These are phyloP conservation scores for Varecia variegata DNA, from an alignment of 2,797 vertebrate genomes.

Conservation along the genomic window DNA sequence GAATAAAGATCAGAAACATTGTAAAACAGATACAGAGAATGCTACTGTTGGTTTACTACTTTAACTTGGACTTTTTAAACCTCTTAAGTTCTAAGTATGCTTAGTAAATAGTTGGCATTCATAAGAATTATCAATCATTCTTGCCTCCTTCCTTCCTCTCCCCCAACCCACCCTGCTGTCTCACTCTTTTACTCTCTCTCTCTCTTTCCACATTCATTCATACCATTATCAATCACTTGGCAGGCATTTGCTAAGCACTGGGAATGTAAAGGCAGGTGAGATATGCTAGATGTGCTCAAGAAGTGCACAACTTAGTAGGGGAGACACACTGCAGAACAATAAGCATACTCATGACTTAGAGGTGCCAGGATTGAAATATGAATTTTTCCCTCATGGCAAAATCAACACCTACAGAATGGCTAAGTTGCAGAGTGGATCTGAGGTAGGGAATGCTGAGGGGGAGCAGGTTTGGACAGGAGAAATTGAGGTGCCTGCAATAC, in stretches of 20 bases:
- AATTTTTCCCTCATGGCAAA: background rate
- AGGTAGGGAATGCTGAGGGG: background rate
- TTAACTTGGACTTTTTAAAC: background rate
- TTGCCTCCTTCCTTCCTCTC: background rate
- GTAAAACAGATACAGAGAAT: background rate
- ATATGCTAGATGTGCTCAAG: background rate
- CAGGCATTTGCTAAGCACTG: background rate
- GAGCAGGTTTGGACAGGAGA: background rate
- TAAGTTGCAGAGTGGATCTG: background rate
- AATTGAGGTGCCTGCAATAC: background rate
- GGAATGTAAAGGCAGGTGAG: background rate
- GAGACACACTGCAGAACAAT: background rate
- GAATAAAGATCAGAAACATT: background rate
- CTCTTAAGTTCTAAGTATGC: background rate
- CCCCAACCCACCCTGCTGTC: accelerated
- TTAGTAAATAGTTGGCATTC: background rate
- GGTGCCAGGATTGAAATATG: background rate
- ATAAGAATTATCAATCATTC: background rate
- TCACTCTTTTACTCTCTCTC: background rate
- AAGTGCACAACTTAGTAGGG: too few species aligned
- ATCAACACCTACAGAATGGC: background rate
- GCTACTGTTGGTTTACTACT: background rate
- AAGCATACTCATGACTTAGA: background rate
- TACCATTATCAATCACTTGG: background rate
- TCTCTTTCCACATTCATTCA: background rate